phyloP scores from a whole-genome alignment of 53 echinoderm and acorn worm species.

The Echinarachnius parma region DNA sequence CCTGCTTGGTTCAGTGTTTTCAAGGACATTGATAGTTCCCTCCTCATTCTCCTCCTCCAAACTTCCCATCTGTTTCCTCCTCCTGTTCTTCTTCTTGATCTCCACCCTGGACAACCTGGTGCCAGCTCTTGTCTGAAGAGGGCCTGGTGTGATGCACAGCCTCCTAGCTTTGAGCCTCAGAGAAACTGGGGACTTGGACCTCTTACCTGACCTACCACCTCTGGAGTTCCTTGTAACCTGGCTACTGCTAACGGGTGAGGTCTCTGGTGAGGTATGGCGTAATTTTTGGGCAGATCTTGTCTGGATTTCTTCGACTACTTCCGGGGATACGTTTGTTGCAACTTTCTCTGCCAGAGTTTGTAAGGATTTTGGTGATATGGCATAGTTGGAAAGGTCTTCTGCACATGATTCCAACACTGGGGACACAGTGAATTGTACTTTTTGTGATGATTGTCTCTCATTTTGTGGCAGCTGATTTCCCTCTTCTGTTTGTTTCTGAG shows the following conservation, averaged over 20 bases:
- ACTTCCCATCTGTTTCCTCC: neutral
- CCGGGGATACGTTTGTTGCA: neutral
- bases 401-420: neutral
- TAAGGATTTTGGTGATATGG: slow-evolving; percentile 22
- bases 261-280: slow-evolving; percentile 1
- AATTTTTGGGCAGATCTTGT: slow-evolving; percentile 3
- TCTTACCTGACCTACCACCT: slow-evolving; percentile 4
- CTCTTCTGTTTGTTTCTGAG: neutral
- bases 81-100: slow-evolving; percentile 31
- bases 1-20: slow-evolving; percentile 2
- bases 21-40: neutral
- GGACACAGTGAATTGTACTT: neutral
- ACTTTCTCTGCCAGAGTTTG: slow-evolving; percentile 24
- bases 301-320: neutral
- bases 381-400: slow-evolving; percentile 1
- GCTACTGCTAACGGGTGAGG: slow-evolving; percentile 14
- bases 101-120: slow-evolving; percentile 31
- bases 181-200: slow-evolving; percentile 38
- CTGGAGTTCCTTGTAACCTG: neutral
- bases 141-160: slow-evolving; percentile 17
- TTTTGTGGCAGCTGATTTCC: neutral
- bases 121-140: slow-evolving; percentile 25
- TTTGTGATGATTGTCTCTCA: neutral
- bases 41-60: neutral
- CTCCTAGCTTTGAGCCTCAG: slow-evolving; percentile 9